phyloP scores from a whole-genome alignment of 2,797 vertebrate genomes.

The Diglossa cyanea region DNA sequence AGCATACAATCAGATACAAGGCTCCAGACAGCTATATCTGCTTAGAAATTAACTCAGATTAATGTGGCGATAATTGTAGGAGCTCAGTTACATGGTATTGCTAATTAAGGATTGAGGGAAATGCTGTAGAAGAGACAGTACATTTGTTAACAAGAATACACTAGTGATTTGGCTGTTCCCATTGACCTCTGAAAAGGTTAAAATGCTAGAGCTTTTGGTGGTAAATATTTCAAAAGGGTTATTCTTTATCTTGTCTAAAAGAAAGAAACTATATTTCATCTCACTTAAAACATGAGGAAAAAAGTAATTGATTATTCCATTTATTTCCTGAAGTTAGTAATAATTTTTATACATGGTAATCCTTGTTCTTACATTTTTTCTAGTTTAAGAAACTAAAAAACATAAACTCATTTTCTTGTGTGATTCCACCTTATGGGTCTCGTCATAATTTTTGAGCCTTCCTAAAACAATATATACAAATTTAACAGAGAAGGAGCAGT shows the following conservation, averaged over 20 bases:
- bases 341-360: not conserved
- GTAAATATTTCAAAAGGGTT: not conserved
- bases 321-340: not conserved
- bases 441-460: not conserved
- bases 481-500: not conserved
- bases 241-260: not conserved
- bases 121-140: conserved; percentile 33
- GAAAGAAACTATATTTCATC: not conserved
- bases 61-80: conserved; percentile 43
- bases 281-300: not conserved
- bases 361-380: not conserved
- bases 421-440: not conserved
- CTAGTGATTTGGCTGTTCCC: conserved; percentile 1
- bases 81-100: conserved; percentile 37
- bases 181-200: not conserved
- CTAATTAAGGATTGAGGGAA: conserved; percentile 64
- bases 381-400: not conserved
- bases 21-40: conserved; percentile 37
- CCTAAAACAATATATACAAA: not conserved
- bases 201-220: not conserved
- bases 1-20: not conserved
- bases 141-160: conserved; percentile 57
- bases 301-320: not conserved
- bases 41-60: conserved; percentile 57
- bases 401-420: not conserved